Evolutionary conservation across 2,888 invertebrate species (phyloP), one percentile per base, ranked within the genome.

Genomic region (Thera britannica): DNA sequence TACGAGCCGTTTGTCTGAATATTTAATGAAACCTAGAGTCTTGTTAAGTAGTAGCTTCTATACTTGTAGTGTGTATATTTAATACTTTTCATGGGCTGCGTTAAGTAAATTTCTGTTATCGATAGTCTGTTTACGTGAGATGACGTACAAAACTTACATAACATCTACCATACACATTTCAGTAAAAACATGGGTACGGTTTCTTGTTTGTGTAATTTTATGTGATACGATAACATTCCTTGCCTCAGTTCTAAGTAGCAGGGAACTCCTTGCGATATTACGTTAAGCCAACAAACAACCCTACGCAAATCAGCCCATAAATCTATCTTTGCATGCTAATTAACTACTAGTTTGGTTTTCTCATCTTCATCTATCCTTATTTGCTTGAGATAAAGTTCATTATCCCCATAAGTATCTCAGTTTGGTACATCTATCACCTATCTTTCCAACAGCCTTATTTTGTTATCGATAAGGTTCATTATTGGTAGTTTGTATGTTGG

Each of bases 291-390:
- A 61, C 57, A 56, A 72, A 49, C 72, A 73, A 72, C 66, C 75
- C 76, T 75, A 70, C 67, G 67, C 71, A 74, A 76, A 84, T 85
- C 80, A 83, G 79, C 79, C 73, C 72, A 86, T 87, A 87, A 87
- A 89, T 88, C 86, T 80, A 78, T 82, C 75, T 78, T 79, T 78
- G 79, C 77, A 84, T 79, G 78, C 86, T 84, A 84, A 84, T 86
- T 85, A 79, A 75, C 75, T 79, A 77, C 77, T 80, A 79, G 79
- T 77, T 23, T 75, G 75, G 76, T 77, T 74, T 77, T 75, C 72
- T 71, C 70, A 77, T 76, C 66, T 57, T 73, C 65, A 73, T 69
- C 9, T 63, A 61, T 70, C 63, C 70, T 49, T 70, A 70, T 58
- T 65, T 66, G 66, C 54, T 54, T 49, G 54, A 70, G 63, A 70